Base-by-base conservation (phyloP, 1,140 invertebrate species). In the Drosophila santomea region DNA sequence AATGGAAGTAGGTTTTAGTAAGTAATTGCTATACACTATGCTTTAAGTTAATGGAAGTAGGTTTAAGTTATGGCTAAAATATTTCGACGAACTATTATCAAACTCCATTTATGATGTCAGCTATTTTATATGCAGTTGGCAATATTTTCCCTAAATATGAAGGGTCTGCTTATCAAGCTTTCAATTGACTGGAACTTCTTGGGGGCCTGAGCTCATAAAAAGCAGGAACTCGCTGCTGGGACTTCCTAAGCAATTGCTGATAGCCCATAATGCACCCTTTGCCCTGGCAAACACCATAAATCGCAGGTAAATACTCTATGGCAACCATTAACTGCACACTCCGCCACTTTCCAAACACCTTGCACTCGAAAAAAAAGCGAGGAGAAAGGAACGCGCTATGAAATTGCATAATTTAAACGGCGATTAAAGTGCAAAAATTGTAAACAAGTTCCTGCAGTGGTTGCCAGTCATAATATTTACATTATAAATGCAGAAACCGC, bases 371-470 rank as follows among this genome's bases (percentile, higher is more conserved):
- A 57, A 44, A 57, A 32, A 32, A 11, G 17, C 3, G 17, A 12
- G 20, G 43, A 14, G 25, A 23, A 39, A 36, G 20, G 11, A 4
- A 20, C 11, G 14, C 12, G 23, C 50, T 48, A 54, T 51, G 39
- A 62, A 82, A 83, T 84, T 84, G 80, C 80, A 84, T 84, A 84
- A 84, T 79, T 88, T 88, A 79, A 74, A 55, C 50, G 45, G 47
- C 66, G 41, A 61, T 63, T 66, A 77, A 45, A 52, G 51, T 41
- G 58, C 59, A 76, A 67, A 68, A 78, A 82, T 74, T 88, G 83
- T 88, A 88, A 88, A 88, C 84, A 88, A 86, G 76, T 74, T 82
- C 79, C 64, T 71, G 69, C 80, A 75, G 81, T 75, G 64, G 57
- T 61, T 82, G 73, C 23, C 55, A 56, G 68, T 64, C 73, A 76